Conservation (phyloP, 2,888 invertebrate species). For the Sialis lutaria region DNA sequence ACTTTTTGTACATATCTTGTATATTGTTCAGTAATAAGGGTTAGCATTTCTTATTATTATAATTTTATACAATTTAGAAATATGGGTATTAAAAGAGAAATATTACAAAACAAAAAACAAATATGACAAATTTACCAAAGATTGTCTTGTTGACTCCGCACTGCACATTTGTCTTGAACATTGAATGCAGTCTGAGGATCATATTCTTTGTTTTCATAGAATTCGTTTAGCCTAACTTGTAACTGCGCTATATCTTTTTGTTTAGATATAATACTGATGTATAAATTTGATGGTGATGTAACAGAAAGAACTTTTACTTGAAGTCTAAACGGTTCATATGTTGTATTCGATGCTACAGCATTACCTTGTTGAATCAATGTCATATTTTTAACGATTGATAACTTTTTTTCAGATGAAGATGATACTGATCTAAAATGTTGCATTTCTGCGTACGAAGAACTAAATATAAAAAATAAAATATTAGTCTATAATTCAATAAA, state of each 20-base stretch:
- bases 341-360: background rate
- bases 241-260: background rate
- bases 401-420: background rate
- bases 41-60: too few relatives aligned
- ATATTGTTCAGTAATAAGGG: too few relatives aligned
- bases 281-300: background rate
- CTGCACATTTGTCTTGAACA: background rate
- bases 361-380: background rate
- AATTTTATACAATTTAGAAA: too few relatives aligned
- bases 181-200: background rate
- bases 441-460: slow-evolving; percentile 5
- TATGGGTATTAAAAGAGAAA: too few relatives aligned
- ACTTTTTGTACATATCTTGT: too few relatives aligned
- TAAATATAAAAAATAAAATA: slow-evolving; percentile 3
- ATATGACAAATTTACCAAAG: background rate
- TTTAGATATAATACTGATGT: background rate
- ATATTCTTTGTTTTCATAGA: background rate
- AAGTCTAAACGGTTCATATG: background rate
- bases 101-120: too few relatives aligned
- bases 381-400: background rate
- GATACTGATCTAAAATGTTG: background rate
- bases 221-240: background rate
- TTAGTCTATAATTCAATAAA: background rate
- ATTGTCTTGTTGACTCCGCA: background rate
- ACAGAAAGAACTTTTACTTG: background rate